These are phyloP conservation scores for Intellagama lesueurii DNA, from an alignment of 2,797 vertebrate genomes.

Conservation along the genomic window DNA sequence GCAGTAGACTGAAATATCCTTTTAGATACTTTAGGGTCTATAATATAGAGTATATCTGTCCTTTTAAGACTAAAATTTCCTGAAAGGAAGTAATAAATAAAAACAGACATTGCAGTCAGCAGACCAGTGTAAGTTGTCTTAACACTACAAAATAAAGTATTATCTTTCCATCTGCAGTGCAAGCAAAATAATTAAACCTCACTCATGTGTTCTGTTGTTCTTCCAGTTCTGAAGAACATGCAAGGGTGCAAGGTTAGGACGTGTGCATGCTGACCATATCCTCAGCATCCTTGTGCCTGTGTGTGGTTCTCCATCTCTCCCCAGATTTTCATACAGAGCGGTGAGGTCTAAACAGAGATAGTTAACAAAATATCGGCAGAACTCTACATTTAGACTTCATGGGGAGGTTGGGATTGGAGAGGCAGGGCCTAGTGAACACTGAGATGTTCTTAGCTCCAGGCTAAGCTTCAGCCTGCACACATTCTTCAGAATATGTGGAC, in stretches of 20 bases:
- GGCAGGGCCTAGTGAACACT: too few relatives aligned
- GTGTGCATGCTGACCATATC: not conserved
- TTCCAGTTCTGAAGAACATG: not conserved
- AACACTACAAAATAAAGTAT: not conserved
- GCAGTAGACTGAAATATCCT: not conserved
- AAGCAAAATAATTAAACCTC: too few relatives aligned
- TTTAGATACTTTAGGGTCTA: not conserved
- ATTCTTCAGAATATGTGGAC: not conserved
- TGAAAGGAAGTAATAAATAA: not conserved
- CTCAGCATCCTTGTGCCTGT: not conserved
- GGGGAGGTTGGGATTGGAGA: too few relatives aligned
- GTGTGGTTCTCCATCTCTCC: too few relatives aligned
- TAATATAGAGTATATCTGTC: not conserved
- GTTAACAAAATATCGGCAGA: too few relatives aligned
- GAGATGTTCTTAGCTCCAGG: too few relatives aligned
- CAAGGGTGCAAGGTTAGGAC: not conserved
- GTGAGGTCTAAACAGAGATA: too few relatives aligned
- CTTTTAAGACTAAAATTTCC: conserved; percentile 1
- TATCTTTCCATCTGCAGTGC: not conserved
- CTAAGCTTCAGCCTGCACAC: too few relatives aligned
- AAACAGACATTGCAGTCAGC: not conserved
- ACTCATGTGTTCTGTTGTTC: too few relatives aligned
- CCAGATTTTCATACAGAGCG: not conserved
- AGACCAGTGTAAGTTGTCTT: not conserved
- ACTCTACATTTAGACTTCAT: too few relatives aligned